Base-by-base conservation (phyloP, 2,797 vertebrate species). In the Myoxocephalus aenaeus region DNA sequence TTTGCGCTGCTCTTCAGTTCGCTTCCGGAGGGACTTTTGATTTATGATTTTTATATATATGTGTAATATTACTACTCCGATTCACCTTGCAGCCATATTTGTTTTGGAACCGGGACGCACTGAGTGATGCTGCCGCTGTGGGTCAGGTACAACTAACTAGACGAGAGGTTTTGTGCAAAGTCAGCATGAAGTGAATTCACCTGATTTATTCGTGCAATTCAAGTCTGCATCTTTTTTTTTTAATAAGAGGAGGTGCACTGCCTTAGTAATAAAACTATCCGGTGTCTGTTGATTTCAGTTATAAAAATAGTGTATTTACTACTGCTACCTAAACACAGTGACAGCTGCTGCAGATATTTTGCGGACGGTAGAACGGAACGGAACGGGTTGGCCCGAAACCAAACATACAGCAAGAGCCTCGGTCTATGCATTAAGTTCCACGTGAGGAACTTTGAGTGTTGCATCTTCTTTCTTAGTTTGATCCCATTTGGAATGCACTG, bases 101-200 rank as follows among this genome's bases (percentile, higher is more conserved):
- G 48, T 25, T 56, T 88, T 87, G 83, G 87, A 80, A 82, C 12
- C 78, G 83, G 62, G 91, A 90, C 82, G 75, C 86, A 83, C 53
- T 84, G 67, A 89, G 81, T 82, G 82, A 82, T 85, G 77, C 82
- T 85, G 77, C 73, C 70, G 80, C 87, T 85, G 69, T 86, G 79
- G 22, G 84, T 81, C 89, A 93, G 91, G 91, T 93, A 92, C 92
- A 86, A 80, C 65, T 12, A 76, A 32, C 32, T 32, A 54, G 4
- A 65, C 5, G 56, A 65, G 53, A 71, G 73, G 58, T 59, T 70
- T 22, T 50, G 34, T n/a, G 70, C 58, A 75, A 81, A 73, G 46
- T 70, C 75, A 73, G 29, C 62, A 71, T 13, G 0, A 42, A 56
- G 56, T 17, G 34, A 62, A 48, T 75, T 40, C 57, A 65, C 44